phyloP scores from a whole-genome alignment of 2,888 invertebrate species.

The Athrips mouffetella region DNA sequence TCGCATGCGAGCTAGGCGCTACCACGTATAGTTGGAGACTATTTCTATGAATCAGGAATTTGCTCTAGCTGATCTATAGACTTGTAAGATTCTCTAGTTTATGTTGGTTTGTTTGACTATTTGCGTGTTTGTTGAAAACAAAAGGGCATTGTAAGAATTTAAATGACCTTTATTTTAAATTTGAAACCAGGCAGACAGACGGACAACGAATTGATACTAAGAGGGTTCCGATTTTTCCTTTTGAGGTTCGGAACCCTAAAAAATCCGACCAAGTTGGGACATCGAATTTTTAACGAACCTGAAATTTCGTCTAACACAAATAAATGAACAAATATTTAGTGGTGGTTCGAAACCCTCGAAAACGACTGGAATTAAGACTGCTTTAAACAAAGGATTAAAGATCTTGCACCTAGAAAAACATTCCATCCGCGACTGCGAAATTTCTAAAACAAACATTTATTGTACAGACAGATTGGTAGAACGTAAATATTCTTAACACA shows the following conservation, averaged over 20 bases:
- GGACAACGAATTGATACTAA: too few relatives aligned
- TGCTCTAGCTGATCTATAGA: neutral
- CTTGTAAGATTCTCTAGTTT: neutral
- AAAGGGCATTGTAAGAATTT: too few relatives aligned
- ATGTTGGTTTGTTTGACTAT: neutral
- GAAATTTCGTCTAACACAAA: too few relatives aligned
- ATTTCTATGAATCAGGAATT: constrained; percentile 12
- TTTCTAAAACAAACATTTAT: constrained; percentile 53
- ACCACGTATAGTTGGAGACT: constrained; percentile 50
- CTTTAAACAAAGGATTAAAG: constrained; percentile 43
- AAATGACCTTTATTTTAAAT: too few relatives aligned
- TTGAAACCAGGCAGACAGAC: too few relatives aligned
- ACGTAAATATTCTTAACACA: constrained; percentile 70
- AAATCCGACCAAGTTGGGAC: too few relatives aligned
- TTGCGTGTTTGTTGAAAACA: neutral
- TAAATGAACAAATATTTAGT: too few relatives aligned
- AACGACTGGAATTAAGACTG: too few relatives aligned
- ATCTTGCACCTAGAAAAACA: constrained; percentile 47
- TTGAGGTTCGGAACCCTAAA: too few relatives aligned
- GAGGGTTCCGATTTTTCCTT: too few relatives aligned
- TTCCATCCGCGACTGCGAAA: constrained; percentile 45
- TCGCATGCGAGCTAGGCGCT: constrained; percentile 51
- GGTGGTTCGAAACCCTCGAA: neutral
- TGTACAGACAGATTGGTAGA: constrained; percentile 45
- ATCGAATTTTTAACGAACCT: too few relatives aligned